phyloP scores from a whole-genome alignment of 2,113 vertebrate species.

The Heterotis niloticus region DNA sequence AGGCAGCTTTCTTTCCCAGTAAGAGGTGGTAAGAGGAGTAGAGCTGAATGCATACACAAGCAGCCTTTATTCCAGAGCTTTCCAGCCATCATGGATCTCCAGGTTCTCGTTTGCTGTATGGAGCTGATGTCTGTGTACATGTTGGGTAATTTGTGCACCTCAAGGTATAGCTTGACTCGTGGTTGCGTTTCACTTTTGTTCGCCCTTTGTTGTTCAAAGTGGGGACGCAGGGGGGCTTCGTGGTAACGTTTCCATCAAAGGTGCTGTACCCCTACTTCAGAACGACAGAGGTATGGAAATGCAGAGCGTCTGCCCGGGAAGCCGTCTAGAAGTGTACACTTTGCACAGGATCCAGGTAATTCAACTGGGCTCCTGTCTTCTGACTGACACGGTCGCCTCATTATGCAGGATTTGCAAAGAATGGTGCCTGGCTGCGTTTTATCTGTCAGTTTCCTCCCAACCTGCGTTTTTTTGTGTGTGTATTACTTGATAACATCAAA shows the following conservation, averaged over 20 bases:
- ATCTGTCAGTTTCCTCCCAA: slow-evolving; percentile 49
- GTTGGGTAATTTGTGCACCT: slow-evolving; percentile 37
- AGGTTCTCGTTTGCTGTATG: too few species aligned
- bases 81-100: too few species aligned
- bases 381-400: slow-evolving; percentile 34
- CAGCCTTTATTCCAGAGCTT: background rate
- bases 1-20: background rate
- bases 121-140: slow-evolving; percentile 5
- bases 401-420: slow-evolving; percentile 41
- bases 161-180: slow-evolving; percentile 38
- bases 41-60: background rate
- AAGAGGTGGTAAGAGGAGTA: background rate
- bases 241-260: slow-evolving; percentile 46
- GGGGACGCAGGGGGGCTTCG: slow-evolving; percentile 35
- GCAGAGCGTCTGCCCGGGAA: slow-evolving; percentile 39
- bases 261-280: slow-evolving; percentile 40
- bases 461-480: slow-evolving; percentile 34
- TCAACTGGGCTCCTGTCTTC: slow-evolving; percentile 47
- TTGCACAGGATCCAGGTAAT: slow-evolving; percentile 39
- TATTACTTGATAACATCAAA: slow-evolving; percentile 49
- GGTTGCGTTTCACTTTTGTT: slow-evolving; percentile 35
- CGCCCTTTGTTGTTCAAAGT: slow-evolving; percentile 38
- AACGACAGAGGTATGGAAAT: slow-evolving; percentile 44
- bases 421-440: slow-evolving; percentile 41
- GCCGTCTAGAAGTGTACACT: slow-evolving; percentile 44